These are phyloP conservation scores for Bolinopsis microptera DNA, from an alignment of 37 sponge, comb jelly and placozoan species.

Conservation along the genomic window DNA sequence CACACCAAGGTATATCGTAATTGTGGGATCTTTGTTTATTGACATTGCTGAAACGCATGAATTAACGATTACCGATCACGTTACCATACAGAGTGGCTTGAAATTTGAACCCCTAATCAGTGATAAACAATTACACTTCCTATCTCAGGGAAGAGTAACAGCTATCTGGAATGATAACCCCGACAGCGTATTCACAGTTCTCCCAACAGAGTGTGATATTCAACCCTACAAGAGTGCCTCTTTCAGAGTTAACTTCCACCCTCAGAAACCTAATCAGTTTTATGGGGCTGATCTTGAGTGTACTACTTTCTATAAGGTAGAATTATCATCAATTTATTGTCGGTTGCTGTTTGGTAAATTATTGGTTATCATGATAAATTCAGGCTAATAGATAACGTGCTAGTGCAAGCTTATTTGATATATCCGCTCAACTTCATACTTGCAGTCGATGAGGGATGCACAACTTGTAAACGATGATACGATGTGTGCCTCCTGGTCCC, in stretches of 20 bases:
- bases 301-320: conserved; percentile 82
- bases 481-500: conserved; percentile 82
- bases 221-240: conserved; percentile 71
- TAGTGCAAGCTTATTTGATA: too few relatives aligned
- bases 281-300: conserved; percentile 77
- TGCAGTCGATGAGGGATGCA: conserved; percentile 68
- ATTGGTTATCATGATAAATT: too few relatives aligned
- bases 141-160: conserved; percentile 42
- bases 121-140: too few relatives aligned
- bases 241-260: conserved; percentile 79
- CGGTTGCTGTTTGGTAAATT: too few relatives aligned
- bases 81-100: too few relatives aligned
- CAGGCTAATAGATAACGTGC: too few relatives aligned
- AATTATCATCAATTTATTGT: not conserved
- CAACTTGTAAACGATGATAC: conserved; percentile 66
- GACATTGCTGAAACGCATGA: too few relatives aligned
- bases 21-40: too few relatives aligned
- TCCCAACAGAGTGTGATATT: conserved; percentile 76
- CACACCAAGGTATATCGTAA: conserved; percentile 66
- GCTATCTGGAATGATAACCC: conserved; percentile 54
- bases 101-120: too few relatives aligned
- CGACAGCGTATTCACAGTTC: conserved; percentile 68
- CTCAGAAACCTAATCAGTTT: conserved; percentile 72
- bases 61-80: too few relatives aligned
- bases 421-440: too few relatives aligned